Conservation (phyloP, 2,797 vertebrate species). For the Monodelphis domestica region DNA sequence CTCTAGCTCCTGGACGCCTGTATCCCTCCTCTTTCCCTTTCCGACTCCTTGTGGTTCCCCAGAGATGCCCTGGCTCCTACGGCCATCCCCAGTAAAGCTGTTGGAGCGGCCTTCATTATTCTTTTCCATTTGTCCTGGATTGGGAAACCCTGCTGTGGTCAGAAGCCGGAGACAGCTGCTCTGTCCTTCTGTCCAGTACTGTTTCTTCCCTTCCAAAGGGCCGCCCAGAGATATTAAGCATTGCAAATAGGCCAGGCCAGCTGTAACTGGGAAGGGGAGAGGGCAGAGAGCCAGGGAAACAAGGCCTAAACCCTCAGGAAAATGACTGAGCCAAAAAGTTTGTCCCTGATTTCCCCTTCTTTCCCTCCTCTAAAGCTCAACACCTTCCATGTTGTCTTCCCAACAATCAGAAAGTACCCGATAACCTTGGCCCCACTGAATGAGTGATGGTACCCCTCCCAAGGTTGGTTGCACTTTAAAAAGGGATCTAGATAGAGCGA, state of each 20-base stretch:
- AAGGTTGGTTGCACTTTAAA: background rate
- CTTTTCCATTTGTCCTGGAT: background rate
- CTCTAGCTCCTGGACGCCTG: background rate
- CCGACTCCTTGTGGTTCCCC: background rate
- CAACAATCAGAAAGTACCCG: background rate
- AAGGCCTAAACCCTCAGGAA: background rate
- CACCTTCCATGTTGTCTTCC: background rate
- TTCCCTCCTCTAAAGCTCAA: background rate
- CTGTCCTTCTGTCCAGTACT: background rate
- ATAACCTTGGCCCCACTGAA: background rate
- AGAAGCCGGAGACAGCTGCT: background rate
- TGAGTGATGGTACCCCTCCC: background rate
- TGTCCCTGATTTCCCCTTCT: background rate
- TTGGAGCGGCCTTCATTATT: background rate
- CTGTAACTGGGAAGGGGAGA: background rate
- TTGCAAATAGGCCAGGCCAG: background rate
- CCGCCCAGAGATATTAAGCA: background rate
- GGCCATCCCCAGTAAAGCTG: background rate
- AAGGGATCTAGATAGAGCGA: background rate
- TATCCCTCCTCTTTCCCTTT: background rate
- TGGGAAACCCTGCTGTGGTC: background rate
- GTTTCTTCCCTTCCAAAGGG: background rate
- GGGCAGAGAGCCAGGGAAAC: background rate
- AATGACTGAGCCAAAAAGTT: background rate
- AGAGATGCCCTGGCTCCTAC: background rate